Base-by-base conservation (phyloP, 2,888 invertebrate species). In the Augochlorella aurata region DNA sequence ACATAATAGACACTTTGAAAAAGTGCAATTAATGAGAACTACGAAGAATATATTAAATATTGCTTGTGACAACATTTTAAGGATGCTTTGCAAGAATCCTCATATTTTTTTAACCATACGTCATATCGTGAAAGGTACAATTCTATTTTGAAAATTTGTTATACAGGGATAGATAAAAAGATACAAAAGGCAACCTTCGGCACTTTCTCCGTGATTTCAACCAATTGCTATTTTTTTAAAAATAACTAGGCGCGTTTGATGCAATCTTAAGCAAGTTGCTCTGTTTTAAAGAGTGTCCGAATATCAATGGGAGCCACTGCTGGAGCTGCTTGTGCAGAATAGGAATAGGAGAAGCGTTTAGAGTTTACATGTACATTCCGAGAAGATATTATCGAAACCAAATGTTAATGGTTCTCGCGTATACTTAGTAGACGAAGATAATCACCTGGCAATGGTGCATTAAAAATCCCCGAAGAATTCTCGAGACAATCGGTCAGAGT, bases 311-410 rank as follows among this genome's bases (percentile, higher is more conserved):
- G 21, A 12, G 12, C n/a, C 54, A 21, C 4, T 12, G 18, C 45
- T 21, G 1, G 38, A 44, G 12, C 29, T 9, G 16, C 12, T n/a
- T 5, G 12, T 4, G 2, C 47, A 4, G 10, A 38, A 38, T 16
- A n/a, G 16, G 49, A 71, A 58, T 7, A 12, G 38, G 47, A n/a
- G 5, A 4, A 50, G 54, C 3, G 47, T 29, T 71, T 68, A 79
- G 18, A 47, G 58, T 0, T 12, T n/a, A 38, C 38, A 7, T 7
- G 38, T 38, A 38, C 5, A 5, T 80, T 68, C 72, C 47, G 9
- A 38, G 80, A 65, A 73, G 38, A 49, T 47, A 68, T 71, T 47
- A 68, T 71, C 54, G 54, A 14, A 70, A 68, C 24, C 45, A 72
- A 80, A 79, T 63, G 71, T 68, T 61, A 61, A 67, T 61, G 29